Evolutionary conservation across 2,113 vertebrate genomes (phyloP).

Genomic region (Percina caprodes): DNA sequence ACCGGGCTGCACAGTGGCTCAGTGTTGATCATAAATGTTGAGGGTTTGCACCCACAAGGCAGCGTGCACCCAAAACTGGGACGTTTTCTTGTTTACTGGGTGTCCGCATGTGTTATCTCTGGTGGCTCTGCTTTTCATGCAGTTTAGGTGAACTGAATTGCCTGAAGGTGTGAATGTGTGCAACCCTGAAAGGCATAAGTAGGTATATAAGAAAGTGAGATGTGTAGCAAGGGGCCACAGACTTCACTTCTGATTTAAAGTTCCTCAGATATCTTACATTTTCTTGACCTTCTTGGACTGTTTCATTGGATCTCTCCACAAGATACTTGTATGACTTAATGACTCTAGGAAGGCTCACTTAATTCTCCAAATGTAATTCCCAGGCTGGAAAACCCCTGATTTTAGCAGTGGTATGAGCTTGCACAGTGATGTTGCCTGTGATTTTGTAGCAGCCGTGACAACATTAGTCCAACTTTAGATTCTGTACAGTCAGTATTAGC

Average conservation of each 20-base stretch:
- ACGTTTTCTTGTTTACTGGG: background rate
- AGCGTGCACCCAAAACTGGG: background rate
- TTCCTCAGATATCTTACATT: conserved; percentile 18
- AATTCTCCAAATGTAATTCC: conserved; percentile 43
- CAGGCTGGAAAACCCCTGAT: conserved; percentile 60
- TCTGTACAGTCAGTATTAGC: conserved; percentile 38
- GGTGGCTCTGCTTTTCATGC: background rate
- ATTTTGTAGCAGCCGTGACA: conserved; percentile 60
- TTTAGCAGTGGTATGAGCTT: conserved; percentile 43
- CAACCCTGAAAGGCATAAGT: background rate
- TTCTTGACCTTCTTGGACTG: conserved; percentile 38
- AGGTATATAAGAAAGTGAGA: background rate
- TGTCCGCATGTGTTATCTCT: conserved; percentile 6
- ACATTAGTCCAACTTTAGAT: conserved; percentile 62
- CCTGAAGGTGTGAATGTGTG: conserved; percentile 2
- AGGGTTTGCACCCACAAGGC: background rate
- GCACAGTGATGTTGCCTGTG: conserved; percentile 42
- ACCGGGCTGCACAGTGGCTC: conserved; percentile 41
- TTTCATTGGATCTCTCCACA: conserved; percentile 11
- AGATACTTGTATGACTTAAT: conserved; percentile 41
- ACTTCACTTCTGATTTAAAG: conserved; percentile 2
- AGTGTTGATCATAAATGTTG: conserved; percentile 12
- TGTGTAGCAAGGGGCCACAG: background rate
- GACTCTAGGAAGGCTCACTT: conserved; percentile 36
- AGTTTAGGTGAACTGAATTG: background rate